Base-by-base conservation (phyloP, 2,797 vertebrate species). In the Halcyon badia region DNA sequence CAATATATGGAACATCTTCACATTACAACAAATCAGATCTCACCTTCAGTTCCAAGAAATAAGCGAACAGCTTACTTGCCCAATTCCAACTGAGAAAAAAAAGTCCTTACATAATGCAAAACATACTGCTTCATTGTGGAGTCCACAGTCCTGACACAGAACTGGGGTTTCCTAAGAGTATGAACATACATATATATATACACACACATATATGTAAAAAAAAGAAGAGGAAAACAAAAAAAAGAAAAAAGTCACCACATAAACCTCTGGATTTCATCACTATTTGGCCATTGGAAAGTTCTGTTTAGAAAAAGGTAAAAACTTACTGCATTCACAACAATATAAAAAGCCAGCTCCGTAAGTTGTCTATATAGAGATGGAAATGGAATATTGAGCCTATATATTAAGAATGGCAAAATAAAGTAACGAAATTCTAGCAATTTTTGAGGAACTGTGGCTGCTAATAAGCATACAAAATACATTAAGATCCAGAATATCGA, bases 361-460 rank as follows among this genome's bases (percentile, higher is more conserved):
- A 98, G 39, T 10, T 99, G 98, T 89, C 98, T 98, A 49, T 97
- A 96, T 5, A 98, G 72, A 30, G 99, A 98, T 2, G 99, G 98
- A 52, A 99, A 96, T 2, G 99, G 99, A 97, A 99, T 97, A 97
- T 99, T 99, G 48, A 99, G 96, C 35, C 99, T 99, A 94, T 99
- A 99, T 94, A 99, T 98, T 96, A 99, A 95, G 93, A 99, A 99
- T 0, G 99, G 99, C 65, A 99, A 90, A 92, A 99, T 99, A 94
- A 99, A 99, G 95, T 99, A 99, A 91, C 99, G 98, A 86, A 99
- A 99, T 97, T 99, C 99, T 68, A 99, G 95, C 35, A 99, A 98
- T 96, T 99, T 99, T 95, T 99, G 99, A 81, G 99, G 99, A 76
- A 99, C 98, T 0, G 98, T 99, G 76, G 98, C 97, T 7, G 97